Conservation (phyloP, 2,888 invertebrate species). For the Acronicta psi region DNA sequence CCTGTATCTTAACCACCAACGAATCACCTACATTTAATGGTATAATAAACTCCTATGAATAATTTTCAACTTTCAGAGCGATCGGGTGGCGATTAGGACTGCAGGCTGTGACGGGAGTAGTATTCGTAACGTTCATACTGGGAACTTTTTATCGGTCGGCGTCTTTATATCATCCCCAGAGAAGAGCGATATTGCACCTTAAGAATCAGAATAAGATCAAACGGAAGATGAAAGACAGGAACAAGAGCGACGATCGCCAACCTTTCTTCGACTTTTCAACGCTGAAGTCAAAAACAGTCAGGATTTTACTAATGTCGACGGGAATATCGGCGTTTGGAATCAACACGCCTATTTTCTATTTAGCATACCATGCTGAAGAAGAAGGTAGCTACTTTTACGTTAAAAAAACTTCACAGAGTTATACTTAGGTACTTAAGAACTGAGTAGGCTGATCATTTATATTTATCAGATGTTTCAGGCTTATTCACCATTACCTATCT, state of each 20-base stretch:
- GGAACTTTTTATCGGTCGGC: slow-evolving; percentile 96
- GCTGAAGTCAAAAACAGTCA: slow-evolving; percentile 94
- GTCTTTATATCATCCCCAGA: slow-evolving; percentile 95
- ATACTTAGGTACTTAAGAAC: too few relatives aligned
- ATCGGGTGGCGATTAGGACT: slow-evolving; percentile 95
- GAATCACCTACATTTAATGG: not conserved
- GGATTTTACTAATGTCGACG: slow-evolving; percentile 94
- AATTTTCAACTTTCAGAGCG: slow-evolving; percentile 86
- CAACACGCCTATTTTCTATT: slow-evolving; percentile 95
- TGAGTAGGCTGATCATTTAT: too few relatives aligned
- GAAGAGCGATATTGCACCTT: slow-evolving; percentile 95
- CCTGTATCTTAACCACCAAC: too few relatives aligned
- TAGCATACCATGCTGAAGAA: slow-evolving; percentile 94
- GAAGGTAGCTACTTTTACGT: slow-evolving; percentile 85
- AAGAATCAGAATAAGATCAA: slow-evolving; percentile 94
- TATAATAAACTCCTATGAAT: not conserved
- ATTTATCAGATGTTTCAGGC: too few relatives aligned
- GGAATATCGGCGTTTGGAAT: slow-evolving; percentile 95
- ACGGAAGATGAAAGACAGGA: slow-evolving; percentile 94
- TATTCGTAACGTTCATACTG: slow-evolving; percentile 94
- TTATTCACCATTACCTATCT: too few relatives aligned
- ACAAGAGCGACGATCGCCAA: slow-evolving; percentile 93
- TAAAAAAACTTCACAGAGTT: too few relatives aligned
- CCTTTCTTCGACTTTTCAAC: slow-evolving; percentile 96
- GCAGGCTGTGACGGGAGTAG: slow-evolving; percentile 95